A percentile compares a stretch with the other conserved stretches of the same genome.
These are phyloP conservation scores for Cavia aperea DNA, from an alignment of 2,113 vertebrate species.

Conservation along the genomic window DNA sequence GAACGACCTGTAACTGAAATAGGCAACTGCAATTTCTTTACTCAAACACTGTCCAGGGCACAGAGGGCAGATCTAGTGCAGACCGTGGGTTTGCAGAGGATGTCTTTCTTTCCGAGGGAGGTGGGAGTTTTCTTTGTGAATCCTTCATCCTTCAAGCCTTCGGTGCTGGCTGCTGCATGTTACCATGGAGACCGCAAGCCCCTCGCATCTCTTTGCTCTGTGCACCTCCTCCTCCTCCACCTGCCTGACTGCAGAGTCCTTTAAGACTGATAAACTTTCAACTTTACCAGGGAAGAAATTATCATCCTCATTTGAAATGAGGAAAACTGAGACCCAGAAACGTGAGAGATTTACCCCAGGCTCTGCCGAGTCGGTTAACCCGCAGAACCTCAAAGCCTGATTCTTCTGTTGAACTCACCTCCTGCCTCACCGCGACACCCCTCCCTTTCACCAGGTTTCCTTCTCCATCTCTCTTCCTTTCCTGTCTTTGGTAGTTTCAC, in stretches of 20 bases:
- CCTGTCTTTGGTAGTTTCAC: conserved; percentile 12
- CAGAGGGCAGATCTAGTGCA: not conserved
- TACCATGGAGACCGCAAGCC: conserved; percentile 60
- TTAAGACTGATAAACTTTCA: not conserved
- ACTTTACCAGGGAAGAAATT: conserved; percentile 20
- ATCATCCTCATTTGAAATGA: not conserved
- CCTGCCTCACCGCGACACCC: no score
- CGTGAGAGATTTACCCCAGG: not conserved
- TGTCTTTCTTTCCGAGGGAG: not conserved
- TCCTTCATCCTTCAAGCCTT: conserved; percentile 34
- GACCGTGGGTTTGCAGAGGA: not conserved
- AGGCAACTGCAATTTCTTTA: not conserved
- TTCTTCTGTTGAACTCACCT: not conserved
- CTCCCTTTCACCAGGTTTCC: not conserved
- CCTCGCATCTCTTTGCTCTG: not conserved
- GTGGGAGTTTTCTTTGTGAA: conserved; percentile 42
- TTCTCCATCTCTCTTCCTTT: not conserved
- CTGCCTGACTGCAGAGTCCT: not conserved
- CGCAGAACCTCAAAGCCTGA: not conserved
- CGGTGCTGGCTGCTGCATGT: conserved; percentile 2
- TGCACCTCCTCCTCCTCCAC: conserved; percentile 15
- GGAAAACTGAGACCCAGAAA: conserved; percentile 12
- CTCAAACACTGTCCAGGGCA: not conserved
- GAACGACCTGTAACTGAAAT: not conserved
- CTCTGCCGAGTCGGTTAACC: not conserved